Conservation (phyloP, 2,888 invertebrate genomes). For the Ochropacha duplaris region DNA sequence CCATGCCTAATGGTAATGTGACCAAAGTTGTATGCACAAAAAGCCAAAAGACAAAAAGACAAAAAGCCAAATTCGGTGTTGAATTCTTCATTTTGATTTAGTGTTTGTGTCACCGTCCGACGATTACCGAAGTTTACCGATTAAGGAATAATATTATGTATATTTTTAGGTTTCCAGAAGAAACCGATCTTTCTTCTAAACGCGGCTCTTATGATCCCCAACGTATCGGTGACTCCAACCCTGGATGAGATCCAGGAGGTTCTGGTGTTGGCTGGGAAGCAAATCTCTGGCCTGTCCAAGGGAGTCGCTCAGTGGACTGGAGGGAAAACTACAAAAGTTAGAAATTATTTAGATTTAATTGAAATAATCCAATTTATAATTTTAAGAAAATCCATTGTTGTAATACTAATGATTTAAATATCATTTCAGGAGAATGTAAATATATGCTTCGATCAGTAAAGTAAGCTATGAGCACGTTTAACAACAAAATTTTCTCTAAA, state of each 20-base stretch:
- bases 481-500: neutral
- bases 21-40: too few relatives aligned
- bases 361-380: neutral
- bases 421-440: slow-evolving; percentile 10
- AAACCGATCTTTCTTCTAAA: slow-evolving; percentile 91
- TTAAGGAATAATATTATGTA: neutral
- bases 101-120: too few relatives aligned
- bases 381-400: too few relatives aligned
- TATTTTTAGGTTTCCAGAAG: slow-evolving; percentile 52
- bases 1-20: too few relatives aligned
- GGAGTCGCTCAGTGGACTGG: slow-evolving; percentile 96
- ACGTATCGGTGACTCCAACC: slow-evolving; percentile 93
- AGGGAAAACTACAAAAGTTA: slow-evolving; percentile 80
- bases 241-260: slow-evolving; percentile 96
- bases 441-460: slow-evolving; percentile 5
- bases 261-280: slow-evolving; percentile 90
- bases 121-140: too few relatives aligned
- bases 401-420: neutral
- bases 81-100: too few relatives aligned
- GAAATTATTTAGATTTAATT: neutral
- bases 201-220: slow-evolving; percentile 93
- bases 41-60: too few relatives aligned
- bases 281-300: slow-evolving; percentile 93
- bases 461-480: neutral
- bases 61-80: too few relatives aligned